Conservation (phyloP, 2,888 invertebrate species). For the Metalampra italica region DNA sequence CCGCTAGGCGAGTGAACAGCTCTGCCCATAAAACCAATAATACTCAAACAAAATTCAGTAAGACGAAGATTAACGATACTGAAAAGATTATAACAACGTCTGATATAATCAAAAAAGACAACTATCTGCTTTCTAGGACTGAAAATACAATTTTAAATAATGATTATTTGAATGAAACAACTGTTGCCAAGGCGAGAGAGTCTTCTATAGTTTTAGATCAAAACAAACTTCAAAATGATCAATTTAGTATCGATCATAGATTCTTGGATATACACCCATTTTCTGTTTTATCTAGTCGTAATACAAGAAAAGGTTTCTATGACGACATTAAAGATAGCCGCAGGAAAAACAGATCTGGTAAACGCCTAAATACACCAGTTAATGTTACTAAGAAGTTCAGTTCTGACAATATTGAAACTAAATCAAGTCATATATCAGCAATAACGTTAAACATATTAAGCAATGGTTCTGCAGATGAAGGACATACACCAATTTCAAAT, state of each 20-base stretch:
- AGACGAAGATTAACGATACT: constrained; percentile 22
- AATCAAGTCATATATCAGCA: constrained; percentile 27
- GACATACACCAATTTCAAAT: constrained; percentile 40
- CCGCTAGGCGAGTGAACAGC: constrained; percentile 36
- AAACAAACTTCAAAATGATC: constrained; percentile 54
- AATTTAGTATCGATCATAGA: constrained; percentile 49
- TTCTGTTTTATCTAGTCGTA: constrained; percentile 27
- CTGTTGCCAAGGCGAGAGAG: constrained; percentile 42
- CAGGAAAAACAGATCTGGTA: constrained; percentile 46
- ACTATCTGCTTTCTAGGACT: constrained; percentile 24
- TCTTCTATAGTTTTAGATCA: constrained; percentile 54
- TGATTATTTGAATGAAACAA: constrained; percentile 50
- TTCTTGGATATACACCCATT: constrained; percentile 47
- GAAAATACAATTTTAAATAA: constrained; percentile 40
- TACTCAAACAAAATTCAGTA: constrained; percentile 17
- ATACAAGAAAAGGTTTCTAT: constrained; percentile 32
- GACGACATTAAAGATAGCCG: constrained; percentile 24
- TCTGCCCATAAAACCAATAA: constrained; percentile 8
- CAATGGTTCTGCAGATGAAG: constrained; percentile 35
- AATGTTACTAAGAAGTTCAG: constrained; percentile 29
- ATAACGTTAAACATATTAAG: constrained; percentile 30
- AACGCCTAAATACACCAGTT: constrained; percentile 59
- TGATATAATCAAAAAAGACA: constrained; percentile 13
- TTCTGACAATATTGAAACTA: constrained; percentile 21
- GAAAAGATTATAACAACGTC: constrained; percentile 23